Evolutionary conservation across 1,140 invertebrate species (phyloP).

Genomic region (Lepidurus couesii): DNA sequence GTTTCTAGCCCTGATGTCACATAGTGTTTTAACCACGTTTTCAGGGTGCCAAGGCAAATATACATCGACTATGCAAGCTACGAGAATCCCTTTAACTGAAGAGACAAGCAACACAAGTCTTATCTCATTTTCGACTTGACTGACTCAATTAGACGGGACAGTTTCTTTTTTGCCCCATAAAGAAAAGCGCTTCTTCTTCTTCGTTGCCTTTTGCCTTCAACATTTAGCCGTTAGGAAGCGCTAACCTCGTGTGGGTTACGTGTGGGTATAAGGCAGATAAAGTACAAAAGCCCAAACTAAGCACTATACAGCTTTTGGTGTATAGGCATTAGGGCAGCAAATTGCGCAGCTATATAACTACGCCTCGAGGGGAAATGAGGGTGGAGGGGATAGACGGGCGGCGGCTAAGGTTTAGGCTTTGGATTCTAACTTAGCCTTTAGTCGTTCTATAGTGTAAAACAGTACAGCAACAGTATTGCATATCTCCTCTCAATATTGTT

Average conservation of each 20-base stretch:
- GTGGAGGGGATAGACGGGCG: no score
- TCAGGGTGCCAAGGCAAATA: no score
- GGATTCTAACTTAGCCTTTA: no score
- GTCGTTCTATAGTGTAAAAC: no score
- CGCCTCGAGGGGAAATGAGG: not conserved
- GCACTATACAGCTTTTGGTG: not conserved
- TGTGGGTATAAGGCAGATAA: not conserved
- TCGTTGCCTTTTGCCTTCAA: not conserved
- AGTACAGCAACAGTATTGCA: no score
- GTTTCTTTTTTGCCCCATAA: not conserved
- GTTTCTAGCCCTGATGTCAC: not conserved
- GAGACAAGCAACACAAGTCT: not conserved
- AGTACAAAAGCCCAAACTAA: not conserved
- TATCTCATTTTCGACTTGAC: constrained; percentile 11
- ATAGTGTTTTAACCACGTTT: not conserved
- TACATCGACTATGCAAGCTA: no score
- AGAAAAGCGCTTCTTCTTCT: not conserved
- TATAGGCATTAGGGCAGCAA: not conserved
- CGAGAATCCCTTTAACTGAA: no score
- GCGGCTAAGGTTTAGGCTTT: no score
- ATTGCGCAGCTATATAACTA: not conserved
- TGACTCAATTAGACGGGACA: constrained; percentile 2
- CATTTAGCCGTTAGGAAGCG: no score
- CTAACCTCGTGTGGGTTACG: no score
- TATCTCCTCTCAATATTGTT: no score